phyloP scores from a whole-genome alignment of 2,113 vertebrate genomes.

The Sinocyclocheilus grahami region DNA sequence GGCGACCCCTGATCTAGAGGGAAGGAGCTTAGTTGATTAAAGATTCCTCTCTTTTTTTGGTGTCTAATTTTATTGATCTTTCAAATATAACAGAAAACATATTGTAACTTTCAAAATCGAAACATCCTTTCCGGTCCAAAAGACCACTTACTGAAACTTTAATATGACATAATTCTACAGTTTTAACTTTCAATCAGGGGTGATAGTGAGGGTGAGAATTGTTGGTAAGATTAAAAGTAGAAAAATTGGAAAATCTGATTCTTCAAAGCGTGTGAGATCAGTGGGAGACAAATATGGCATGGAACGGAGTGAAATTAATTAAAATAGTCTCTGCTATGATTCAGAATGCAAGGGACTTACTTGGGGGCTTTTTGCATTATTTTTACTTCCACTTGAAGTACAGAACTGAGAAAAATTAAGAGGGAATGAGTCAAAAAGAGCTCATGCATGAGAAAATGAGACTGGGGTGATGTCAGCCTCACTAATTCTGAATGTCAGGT shows the following conservation, averaged over 20 bases:
- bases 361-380: conserved; percentile 19
- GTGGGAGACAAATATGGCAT: background rate
- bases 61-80: too few relatives aligned
- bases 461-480: conserved; percentile 19
- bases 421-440: background rate
- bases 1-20: too few relatives aligned
- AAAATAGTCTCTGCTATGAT: background rate
- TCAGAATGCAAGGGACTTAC: background rate
- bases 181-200: background rate
- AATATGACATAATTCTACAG: conserved; percentile 4
- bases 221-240: conserved; percentile 10
- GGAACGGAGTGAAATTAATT: conserved; percentile 6
- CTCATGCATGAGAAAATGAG: background rate
- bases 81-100: too few relatives aligned
- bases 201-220: background rate
- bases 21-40: too few relatives aligned
- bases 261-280: background rate
- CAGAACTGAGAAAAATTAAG: conserved; percentile 17
- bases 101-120: too few relatives aligned
- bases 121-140: too few relatives aligned
- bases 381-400: conserved; percentile 18
- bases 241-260: background rate
- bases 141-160: background rate
- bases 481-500: conserved; percentile 7
- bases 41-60: too few relatives aligned